phyloP scores from a whole-genome alignment of 1,140 invertebrate species.

The Drosophila azteca region DNA sequence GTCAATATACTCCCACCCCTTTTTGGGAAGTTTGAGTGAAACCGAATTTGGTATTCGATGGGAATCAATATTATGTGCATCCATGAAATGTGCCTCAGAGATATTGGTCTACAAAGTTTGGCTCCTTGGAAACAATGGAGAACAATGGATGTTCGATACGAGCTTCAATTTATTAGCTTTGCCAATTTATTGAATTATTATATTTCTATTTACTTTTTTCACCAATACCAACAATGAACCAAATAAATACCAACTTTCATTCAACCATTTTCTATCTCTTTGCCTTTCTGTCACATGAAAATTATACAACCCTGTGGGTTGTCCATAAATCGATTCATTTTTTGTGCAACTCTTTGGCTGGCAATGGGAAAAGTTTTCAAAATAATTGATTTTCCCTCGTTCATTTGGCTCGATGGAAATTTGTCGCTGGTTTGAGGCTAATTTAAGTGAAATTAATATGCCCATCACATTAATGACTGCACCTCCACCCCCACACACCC shows the following conservation, averaged over 20 bases:
- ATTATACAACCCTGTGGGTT: conserved; percentile 28
- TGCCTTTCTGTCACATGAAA: conserved; percentile 16
- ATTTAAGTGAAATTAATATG: conserved; percentile 50
- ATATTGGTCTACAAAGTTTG: too few relatives aligned
- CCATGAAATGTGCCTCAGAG: too few relatives aligned
- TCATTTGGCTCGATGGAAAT: background rate
- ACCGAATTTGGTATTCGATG: conserved; percentile 18
- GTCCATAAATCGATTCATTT: conserved; percentile 19
- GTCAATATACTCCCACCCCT: conserved; percentile 9
- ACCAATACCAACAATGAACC: too few relatives aligned
- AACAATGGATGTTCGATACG: too few relatives aligned
- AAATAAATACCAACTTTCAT: conserved; percentile 18
- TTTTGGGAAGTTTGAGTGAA: conserved; percentile 26
- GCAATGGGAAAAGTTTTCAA: conserved; percentile 26
- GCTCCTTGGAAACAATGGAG: too few relatives aligned
- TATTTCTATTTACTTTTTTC: too few relatives aligned
- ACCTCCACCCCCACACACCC: conserved; percentile 17
- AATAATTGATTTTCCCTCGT: conserved; percentile 36
- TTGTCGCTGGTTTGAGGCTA: conserved; percentile 20
- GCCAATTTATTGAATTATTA: too few relatives aligned
- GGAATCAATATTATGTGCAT: conserved; percentile 17
- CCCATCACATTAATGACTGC: conserved; percentile 52
- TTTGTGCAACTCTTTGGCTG: conserved; percentile 5
- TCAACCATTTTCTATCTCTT: conserved; percentile 1
- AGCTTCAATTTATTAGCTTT: too few relatives aligned